These are phyloP conservation scores for Adoxophyes honmai DNA, from an alignment of 1,140 invertebrate species.

Conservation along the genomic window DNA sequence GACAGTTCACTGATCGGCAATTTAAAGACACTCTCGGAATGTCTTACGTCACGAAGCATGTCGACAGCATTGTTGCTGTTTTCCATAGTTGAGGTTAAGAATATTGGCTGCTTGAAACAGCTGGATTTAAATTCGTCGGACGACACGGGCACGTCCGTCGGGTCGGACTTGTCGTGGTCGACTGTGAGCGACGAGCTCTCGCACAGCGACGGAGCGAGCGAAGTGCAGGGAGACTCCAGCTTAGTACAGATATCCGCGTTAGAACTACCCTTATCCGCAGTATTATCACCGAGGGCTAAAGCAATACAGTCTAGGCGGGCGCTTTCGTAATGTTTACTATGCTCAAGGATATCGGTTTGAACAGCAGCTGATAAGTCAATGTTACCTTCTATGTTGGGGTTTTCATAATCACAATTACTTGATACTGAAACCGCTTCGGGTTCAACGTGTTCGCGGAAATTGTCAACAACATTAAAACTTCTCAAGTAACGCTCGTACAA, in stretches of 20 bases:
- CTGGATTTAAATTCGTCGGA: slow-evolving; percentile 57
- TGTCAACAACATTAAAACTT: slow-evolving; percentile 65
- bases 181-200: slow-evolving; percentile 46
- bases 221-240: slow-evolving; percentile 39
- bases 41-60: slow-evolving; percentile 56
- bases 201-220: slow-evolving; percentile 37
- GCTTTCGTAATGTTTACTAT: slow-evolving; percentile 37
- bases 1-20: slow-evolving; percentile 68
- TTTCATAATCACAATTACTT: slow-evolving; percentile 41
- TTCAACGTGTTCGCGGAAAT: slow-evolving; percentile 39
- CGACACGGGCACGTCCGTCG: slow-evolving; percentile 41
- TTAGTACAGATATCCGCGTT: slow-evolving; percentile 39
- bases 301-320: slow-evolving; percentile 37
- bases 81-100: slow-evolving; percentile 72
- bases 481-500: slow-evolving; percentile 66
- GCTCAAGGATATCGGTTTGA: slow-evolving; percentile 35
- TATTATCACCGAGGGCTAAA: slow-evolving; percentile 31
- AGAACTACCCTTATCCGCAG: slow-evolving; percentile 35
- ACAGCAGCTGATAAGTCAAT: slow-evolving; percentile 51
- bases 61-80: slow-evolving; percentile 75
- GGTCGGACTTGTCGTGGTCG: slow-evolving; percentile 52
- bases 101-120: slow-evolving; percentile 46
- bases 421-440: slow-evolving; percentile 28
- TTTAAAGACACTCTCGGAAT: slow-evolving; percentile 60
- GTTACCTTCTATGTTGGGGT: slow-evolving; percentile 53